Evolutionary conservation across 2,797 vertebrate genomes (phyloP).

Genomic region (Liparis tanakae): DNA sequence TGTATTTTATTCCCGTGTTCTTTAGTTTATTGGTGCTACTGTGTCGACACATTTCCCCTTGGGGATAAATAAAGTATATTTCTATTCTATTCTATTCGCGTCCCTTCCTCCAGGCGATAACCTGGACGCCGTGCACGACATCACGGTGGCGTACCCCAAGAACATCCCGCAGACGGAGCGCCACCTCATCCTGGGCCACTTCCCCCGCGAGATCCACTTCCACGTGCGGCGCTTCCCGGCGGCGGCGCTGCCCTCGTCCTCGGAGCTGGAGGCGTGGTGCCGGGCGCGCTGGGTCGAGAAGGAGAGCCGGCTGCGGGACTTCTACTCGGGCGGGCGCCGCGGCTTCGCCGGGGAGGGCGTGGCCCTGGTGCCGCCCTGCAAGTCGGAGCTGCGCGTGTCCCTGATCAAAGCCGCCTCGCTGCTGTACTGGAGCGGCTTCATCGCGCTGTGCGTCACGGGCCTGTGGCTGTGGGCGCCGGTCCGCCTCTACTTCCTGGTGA

Average conservation of each 20-base stretch:
- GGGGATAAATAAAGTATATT: too few relatives aligned
- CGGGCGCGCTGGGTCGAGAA: constrained; percentile 94
- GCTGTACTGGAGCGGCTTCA: constrained; percentile 92
- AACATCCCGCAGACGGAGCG: constrained; percentile 97
- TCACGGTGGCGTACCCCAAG: constrained; percentile 96
- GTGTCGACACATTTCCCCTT: too few relatives aligned
- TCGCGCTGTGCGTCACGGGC: constrained; percentile 77
- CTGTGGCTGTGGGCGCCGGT: constrained; percentile 86
- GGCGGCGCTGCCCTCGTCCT: constrained; percentile 82
- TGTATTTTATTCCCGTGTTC: too few relatives aligned
- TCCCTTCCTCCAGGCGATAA: constrained; percentile 85
- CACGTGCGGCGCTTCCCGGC: constrained; percentile 89
- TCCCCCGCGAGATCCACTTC: constrained; percentile 97
- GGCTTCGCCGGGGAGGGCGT: constrained; percentile 83
- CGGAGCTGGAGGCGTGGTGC: constrained; percentile 92
- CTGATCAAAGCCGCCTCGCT: constrained; percentile 89
- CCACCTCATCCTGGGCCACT: constrained; percentile 90
- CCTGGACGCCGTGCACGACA: constrained; percentile 95
- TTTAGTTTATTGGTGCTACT: too few relatives aligned
- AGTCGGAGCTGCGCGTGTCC: constrained; percentile 90
- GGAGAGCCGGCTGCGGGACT: constrained; percentile 87
- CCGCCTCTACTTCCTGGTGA: constrained; percentile 85
- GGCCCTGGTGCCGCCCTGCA: constrained; percentile 89
- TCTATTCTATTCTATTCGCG: too few relatives aligned
- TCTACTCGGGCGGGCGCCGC: constrained; percentile 85